Evolutionary conservation across 2,797 vertebrate species (phyloP).

Genomic region (Sparidentex hasta): DNA sequence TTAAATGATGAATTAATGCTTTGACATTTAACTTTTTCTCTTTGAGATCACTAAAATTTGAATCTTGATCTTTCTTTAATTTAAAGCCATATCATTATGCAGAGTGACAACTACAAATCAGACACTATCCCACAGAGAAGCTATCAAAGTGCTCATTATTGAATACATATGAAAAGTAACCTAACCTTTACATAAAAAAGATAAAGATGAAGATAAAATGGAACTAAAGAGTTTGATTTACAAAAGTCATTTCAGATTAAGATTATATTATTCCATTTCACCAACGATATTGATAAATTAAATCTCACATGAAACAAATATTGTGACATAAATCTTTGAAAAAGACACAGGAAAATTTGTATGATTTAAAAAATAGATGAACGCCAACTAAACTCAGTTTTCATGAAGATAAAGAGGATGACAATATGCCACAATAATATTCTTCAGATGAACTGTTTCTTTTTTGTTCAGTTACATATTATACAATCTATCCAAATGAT

Average conservation of each 20-base stretch:
- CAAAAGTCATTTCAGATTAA: too few species aligned
- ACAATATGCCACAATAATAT: too few species aligned
- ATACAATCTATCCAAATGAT: too few species aligned
- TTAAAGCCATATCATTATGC: background rate
- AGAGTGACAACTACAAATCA: background rate
- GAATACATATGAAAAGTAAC: background rate
- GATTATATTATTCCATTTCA: too few species aligned
- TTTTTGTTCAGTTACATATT: too few species aligned
- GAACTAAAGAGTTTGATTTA: too few species aligned
- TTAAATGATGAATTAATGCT: background rate
- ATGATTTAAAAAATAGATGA: background rate
- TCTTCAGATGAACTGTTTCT: too few species aligned
- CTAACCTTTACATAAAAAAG: background rate
- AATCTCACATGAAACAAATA: too few species aligned
- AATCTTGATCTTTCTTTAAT: background rate
- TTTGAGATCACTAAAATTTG: background rate
- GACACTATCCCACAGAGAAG: too few species aligned
- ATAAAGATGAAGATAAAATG: too few species aligned
- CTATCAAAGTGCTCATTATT: background rate
- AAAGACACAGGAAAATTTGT: background rate
- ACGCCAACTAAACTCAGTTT: background rate
- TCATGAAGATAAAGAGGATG: background rate
- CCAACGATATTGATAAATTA: too few species aligned
- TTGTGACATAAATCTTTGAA: background rate
- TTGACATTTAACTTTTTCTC: constrained; percentile 1